phyloP scores from a whole-genome alignment of 2,888 invertebrate genomes.

The Flabesymbios commensalis region DNA sequence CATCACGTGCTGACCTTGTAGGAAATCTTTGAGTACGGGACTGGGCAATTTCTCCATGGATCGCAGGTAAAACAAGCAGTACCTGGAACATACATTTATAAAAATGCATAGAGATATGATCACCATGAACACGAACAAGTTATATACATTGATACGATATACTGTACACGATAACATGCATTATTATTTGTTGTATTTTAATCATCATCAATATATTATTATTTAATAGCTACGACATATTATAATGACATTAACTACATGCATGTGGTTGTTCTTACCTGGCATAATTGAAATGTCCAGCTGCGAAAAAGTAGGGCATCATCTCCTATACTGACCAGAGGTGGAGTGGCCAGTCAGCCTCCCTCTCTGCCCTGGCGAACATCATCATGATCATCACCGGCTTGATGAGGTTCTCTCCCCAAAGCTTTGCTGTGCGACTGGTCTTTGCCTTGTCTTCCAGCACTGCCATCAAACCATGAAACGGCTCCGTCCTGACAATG shows the following conservation, averaged over 20 bases:
- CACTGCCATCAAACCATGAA: neutral
- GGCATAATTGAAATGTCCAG: constrained; percentile 36
- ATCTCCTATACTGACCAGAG: constrained; percentile 26
- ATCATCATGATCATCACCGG: constrained; percentile 33
- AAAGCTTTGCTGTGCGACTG: constrained; percentile 14
- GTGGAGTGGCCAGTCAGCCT: constrained; percentile 35
- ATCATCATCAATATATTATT: too few relatives aligned
- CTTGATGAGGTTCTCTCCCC: constrained; percentile 32
- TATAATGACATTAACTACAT: too few relatives aligned
- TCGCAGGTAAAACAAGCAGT: constrained; percentile 35
- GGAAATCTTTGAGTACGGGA: constrained; percentile 22
- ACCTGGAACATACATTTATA: constrained; percentile 25
- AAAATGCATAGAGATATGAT: neutral
- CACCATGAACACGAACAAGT: neutral
- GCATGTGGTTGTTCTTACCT: constrained; percentile 1
- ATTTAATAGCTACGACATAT: too few relatives aligned
- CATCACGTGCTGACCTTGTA: constrained; percentile 37
- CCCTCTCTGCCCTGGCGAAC: constrained; percentile 31
- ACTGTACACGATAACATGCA: too few relatives aligned
- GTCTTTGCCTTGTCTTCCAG: neutral
- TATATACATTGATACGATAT: too few relatives aligned
- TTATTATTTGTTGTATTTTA: too few relatives aligned
- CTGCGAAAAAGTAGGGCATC: constrained; percentile 38
- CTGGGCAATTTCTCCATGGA: constrained; percentile 28
- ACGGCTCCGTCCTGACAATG: neutral